Base-by-base conservation (phyloP, 2,888 invertebrate species). In the Eristalinus aeneus region DNA sequence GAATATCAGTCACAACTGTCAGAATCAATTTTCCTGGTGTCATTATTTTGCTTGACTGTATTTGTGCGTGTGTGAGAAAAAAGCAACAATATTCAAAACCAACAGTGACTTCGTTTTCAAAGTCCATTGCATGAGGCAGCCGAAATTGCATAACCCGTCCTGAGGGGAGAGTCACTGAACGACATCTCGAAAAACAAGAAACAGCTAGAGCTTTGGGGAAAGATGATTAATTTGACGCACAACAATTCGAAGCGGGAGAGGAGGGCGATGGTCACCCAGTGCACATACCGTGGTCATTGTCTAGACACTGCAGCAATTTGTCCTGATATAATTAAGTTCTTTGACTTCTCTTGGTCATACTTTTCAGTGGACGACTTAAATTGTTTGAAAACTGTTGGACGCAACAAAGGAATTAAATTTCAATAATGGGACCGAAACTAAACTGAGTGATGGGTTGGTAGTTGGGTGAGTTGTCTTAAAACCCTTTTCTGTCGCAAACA, bases 1-100 rank as follows among this genome's bases (percentile, higher is more conserved):
- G 75, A 60, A 68, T 75, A 61, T 67, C 74, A 74, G 64, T 65
- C 74, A 74, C 65, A 46, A 36, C 65, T 65, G 74, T 65, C 74
- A 31, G 64, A 74, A 65, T 31, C 64, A 34, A 68, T 63, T 60
- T 68, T 12, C 65, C 65, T 74, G 23, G 67, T 60, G 46, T 46
- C 16, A 16, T 46, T 46, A 16, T 16, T 46, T 46, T 39, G 39
- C 5, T 39, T 6, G 12, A 12, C n/a, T 16, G 46, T n/a, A 8
- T 0, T 0, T 8, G 16, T 16, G 46, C 16, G 46, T 8, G 16
- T 16, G 46, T 46, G n/a, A 16, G 8, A 46, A 46, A 46, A 46
- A 46, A 46, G 16, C 46, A 46, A 16, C n/a, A n/a, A n/a, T n/a
- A n/a, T n/a, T n/a, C n/a, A n/a, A 27, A 27, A 27, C 5, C 27